These are phyloP conservation scores for Maccullochella peelii DNA, from an alignment of 2,113 vertebrate genomes.

Conservation along the genomic window DNA sequence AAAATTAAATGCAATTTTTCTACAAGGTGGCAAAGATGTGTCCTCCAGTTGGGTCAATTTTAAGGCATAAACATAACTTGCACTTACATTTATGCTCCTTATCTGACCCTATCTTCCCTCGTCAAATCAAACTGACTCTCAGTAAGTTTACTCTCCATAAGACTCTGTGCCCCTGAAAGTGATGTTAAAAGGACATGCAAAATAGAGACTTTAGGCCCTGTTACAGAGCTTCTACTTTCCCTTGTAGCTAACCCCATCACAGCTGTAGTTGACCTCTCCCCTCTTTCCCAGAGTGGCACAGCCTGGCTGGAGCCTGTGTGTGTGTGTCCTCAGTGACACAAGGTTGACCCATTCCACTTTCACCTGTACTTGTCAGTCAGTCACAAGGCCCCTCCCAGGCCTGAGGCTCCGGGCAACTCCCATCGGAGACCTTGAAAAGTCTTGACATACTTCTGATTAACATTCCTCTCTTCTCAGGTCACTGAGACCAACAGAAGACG, in stretches of 20 bases:
- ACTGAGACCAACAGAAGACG: constrained; percentile 58
- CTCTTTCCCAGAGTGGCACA: constrained; percentile 65
- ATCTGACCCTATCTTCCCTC: not conserved
- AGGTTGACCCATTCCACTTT: constrained; percentile 71
- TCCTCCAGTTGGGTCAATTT: not conserved
- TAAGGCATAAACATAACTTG: not conserved
- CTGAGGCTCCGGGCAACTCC: constrained; percentile 30
- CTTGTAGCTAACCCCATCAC: constrained; percentile 55
- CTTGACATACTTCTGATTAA: constrained; percentile 62
- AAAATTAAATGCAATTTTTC: not conserved
- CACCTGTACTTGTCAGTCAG: constrained; percentile 83
- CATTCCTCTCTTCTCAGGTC: constrained; percentile 72
- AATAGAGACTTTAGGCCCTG: not conserved
- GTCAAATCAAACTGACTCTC: not conserved
- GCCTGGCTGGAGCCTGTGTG: constrained; percentile 71
- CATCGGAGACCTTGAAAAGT: constrained; percentile 54
- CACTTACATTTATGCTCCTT: not conserved
- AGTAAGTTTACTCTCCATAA: not conserved
- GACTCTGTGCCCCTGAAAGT: not conserved
- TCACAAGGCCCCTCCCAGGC: constrained; percentile 50
- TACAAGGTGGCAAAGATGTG: not conserved
- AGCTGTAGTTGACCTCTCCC: constrained; percentile 72
- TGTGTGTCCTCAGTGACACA: constrained; percentile 65
- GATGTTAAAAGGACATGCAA: not conserved
- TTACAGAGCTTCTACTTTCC: constrained; percentile 47